These are phyloP conservation scores for Prostheceraeus crozeri DNA, from an alignment of 2,888 invertebrate genomes.

Conservation along the genomic window DNA sequence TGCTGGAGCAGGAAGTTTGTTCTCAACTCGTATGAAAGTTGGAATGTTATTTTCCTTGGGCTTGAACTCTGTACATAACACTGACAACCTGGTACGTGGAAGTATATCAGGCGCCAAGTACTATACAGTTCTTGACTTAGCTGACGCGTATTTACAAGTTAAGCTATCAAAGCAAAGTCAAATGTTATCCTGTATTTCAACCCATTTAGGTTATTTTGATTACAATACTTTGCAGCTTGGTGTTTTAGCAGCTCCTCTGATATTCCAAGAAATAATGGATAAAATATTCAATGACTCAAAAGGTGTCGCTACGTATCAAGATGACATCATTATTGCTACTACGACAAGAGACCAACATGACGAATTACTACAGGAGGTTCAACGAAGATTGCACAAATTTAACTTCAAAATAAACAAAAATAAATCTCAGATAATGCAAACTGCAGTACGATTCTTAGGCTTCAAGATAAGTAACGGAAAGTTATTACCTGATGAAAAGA, in stretches of 20 bases:
- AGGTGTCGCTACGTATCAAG: conserved; percentile 32
- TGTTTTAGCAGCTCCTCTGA: conserved; percentile 32
- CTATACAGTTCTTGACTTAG: no score
- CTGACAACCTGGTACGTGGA: no score
- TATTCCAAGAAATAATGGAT: conserved; percentile 35
- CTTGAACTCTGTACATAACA: no score
- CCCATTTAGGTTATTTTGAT: conserved; percentile 31
- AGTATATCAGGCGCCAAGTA: no score
- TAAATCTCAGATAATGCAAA: conserved; percentile 11
- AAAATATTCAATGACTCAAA: conserved; percentile 30
- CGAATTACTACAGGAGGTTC: conserved; percentile 15
- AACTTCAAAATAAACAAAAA: conserved; percentile 23
- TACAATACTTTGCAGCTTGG: conserved; percentile 34
- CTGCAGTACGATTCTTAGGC: conserved; percentile 28
- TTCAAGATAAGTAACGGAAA: conserved; percentile 24
- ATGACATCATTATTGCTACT: conserved; percentile 32
- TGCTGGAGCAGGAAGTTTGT: no score
- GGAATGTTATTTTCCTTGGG: no score
- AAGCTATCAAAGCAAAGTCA: no score
- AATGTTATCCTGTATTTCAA: conserved; percentile 35
- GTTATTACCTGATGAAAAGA: conserved; percentile 27
- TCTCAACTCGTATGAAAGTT: no score
- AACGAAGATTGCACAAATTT: conserved; percentile 23
- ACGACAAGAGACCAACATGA: conserved; percentile 13
- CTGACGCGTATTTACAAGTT: no score